Percentiles rank a stretch among this genome's conserved stretches.
Evolutionary conservation across 2,797 vertebrate genomes (phyloP).

Genomic region (Erpetoichthys calabaricus): DNA sequence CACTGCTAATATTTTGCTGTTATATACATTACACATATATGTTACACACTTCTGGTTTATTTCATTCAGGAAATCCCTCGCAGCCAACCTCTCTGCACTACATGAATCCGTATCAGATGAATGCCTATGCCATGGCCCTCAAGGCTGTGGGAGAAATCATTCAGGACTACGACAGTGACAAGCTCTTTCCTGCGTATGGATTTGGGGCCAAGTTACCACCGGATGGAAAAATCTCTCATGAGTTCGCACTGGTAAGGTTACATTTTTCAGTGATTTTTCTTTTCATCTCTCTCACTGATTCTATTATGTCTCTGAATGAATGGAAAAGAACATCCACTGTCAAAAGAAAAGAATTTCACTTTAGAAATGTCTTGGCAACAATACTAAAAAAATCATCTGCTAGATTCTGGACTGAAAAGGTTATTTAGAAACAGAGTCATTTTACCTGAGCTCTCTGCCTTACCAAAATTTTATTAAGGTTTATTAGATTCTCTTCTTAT

Average conservation of each 20-base stretch:
- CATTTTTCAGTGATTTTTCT: conserved; percentile 1
- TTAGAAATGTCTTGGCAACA: no score
- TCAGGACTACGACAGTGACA: conserved; percentile 97
- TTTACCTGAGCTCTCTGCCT: no score
- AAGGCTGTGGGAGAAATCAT: conserved; percentile 95
- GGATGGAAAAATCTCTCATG: conserved; percentile 87
- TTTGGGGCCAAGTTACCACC: conserved; percentile 94
- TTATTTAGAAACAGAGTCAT: no score
- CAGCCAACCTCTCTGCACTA: conserved; percentile 95
- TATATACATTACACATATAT: no score
- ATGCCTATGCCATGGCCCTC: conserved; percentile 89
- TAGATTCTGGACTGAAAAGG: no score
- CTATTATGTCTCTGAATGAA: neutral
- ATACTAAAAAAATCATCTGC: no score
- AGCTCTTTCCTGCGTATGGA: conserved; percentile 90
- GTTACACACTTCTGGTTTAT: neutral
- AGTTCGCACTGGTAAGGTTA: conserved; percentile 76
- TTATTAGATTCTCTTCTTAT: no score
- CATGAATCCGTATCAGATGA: conserved; percentile 93
- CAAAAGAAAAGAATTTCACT: neutral
- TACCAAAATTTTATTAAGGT: no score
- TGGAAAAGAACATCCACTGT: neutral
- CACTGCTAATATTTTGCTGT: no score
- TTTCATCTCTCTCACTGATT: neutral
- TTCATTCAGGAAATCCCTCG: conserved; percentile 62